A percentile compares a stretch with the other conserved stretches of the same genome.
These are phyloP conservation scores for Limenitis camilla DNA, from an alignment of 2,888 invertebrate species.

Conservation along the genomic window DNA sequence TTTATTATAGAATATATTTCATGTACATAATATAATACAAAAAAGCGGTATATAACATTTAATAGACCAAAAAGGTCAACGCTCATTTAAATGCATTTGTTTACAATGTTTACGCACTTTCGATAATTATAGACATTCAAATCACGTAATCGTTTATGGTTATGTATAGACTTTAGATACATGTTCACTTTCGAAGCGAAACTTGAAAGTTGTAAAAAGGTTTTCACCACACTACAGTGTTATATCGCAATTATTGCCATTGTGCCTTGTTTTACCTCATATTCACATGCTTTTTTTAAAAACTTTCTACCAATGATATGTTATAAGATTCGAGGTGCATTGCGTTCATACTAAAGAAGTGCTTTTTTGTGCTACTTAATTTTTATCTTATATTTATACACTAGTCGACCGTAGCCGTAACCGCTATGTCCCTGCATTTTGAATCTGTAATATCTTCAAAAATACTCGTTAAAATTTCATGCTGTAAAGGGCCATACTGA, in stretches of 20 bases:
- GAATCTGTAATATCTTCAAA: too few relatives aligned
- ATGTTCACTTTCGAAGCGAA: slow-evolving; percentile 17
- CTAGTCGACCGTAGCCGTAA: too few relatives aligned
- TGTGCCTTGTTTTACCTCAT: slow-evolving; percentile 24
- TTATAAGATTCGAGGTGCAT: neutral
- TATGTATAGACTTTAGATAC: slow-evolving; percentile 12
- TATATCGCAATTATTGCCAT: slow-evolving; percentile 21
- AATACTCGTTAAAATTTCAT: too few relatives aligned
- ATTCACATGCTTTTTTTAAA: slow-evolving; percentile 28
- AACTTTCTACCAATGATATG: slow-evolving; percentile 20
- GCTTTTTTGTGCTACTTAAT: too few relatives aligned
- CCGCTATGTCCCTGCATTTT: too few relatives aligned
- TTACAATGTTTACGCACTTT: neutral
- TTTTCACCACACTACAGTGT: slow-evolving; percentile 24
- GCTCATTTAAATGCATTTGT: neutral
- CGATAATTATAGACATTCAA: slow-evolving; percentile 5
- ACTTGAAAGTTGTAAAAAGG: slow-evolving; percentile 22
- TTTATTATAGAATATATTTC: too few relatives aligned
- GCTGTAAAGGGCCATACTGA: too few relatives aligned
- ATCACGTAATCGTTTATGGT: slow-evolving; percentile 9
- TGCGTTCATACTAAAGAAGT: too few relatives aligned
- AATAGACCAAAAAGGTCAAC: too few relatives aligned
- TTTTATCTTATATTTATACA: too few relatives aligned
- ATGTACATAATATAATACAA: too few relatives aligned
- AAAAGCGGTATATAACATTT: too few relatives aligned